A percentile compares a stretch with the other conserved stretches of the same genome.
Conservation (phyloP, 2,888 invertebrate genomes). For the Cistogaster globosa region DNA sequence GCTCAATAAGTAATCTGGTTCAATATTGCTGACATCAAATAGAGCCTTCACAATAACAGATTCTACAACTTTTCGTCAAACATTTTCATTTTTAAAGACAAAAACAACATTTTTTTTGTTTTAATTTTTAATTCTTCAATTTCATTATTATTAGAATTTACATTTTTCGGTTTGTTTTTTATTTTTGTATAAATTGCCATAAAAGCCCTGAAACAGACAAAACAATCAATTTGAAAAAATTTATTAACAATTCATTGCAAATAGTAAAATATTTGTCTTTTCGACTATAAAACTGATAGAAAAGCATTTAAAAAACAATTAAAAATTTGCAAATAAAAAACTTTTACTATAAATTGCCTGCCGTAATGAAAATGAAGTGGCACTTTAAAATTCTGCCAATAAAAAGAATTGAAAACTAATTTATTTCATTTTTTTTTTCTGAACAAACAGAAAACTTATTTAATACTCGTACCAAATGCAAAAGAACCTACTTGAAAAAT, state of each 20-base stretch:
- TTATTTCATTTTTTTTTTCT: slow-evolving; percentile 37
- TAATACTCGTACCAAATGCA: background rate
- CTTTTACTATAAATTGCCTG: slow-evolving; percentile 16
- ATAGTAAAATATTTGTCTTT: background rate
- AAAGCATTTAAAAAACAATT: slow-evolving; percentile 18
- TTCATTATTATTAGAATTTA: no score
- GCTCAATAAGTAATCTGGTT: no score
- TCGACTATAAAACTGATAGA: background rate
- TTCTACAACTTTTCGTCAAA: no score
- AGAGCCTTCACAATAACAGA: no score
- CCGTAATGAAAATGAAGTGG: slow-evolving; percentile 46
- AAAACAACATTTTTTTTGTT: no score
- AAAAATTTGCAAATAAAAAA: background rate
- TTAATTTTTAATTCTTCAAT: no score
- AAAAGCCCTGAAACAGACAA: no score
- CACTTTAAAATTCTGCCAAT: slow-evolving; percentile 40
- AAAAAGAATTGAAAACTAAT: slow-evolving; percentile 41
- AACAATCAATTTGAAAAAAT: no score
- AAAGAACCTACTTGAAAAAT: slow-evolving; percentile 30
- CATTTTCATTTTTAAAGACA: no score
- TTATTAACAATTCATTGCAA: background rate
- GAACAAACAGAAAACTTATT: slow-evolving; percentile 29
- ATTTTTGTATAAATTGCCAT: no score
- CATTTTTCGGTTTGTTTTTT: no score
- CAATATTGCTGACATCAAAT: no score